Evolutionary conservation across 2,797 vertebrate genomes (phyloP), one percentile per base, ranked within the genome.

Genomic region (Loriculus beryllinus): DNA sequence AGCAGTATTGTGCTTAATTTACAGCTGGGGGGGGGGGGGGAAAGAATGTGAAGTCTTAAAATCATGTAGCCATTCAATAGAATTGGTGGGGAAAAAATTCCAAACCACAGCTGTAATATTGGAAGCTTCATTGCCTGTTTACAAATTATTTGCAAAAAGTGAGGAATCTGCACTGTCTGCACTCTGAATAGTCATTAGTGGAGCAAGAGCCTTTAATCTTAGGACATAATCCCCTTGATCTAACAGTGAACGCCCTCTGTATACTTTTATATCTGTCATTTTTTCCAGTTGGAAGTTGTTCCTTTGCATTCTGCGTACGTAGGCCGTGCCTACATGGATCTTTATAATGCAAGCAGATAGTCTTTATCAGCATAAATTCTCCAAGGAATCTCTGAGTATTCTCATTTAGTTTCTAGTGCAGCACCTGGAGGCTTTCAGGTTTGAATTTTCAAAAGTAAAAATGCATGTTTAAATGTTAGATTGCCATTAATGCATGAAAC

Each of bases 361-460:
- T 82, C 57, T 76, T 82, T 69, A 80, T 82, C n/a, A 85, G 70
- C 54, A 52, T 76, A 75, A 88, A 79, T 93, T 88, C 90, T 83
- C 40, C 48, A 68, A 47, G 37, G 43, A 82, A 59, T 77, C 39
- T 70, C 56, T 60, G 29, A 82, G 33, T 82, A 45, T 65, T 85
- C 69, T 85, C 56, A 47, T 60, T 70, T 64, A 82, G 40, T 87
- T 92, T 92, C 51, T 86, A 71, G 25, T 71, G 78, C 63, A 90
- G 57, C 86, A 91, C 84, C 79, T 86, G 65, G 67, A 81, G 33
- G 68, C 71, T 78, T 95, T 81, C 65, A 74, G 64, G 65, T 93
- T 88, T 90, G 75, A 80, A 67, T 57, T 87, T 90, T 91, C 52
- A 62, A 88, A 91, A 90, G 31, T 26, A 77, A 86, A 93, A 87